Base-by-base conservation (phyloP, 2,113 vertebrate genomes). In the Thamnaconus septentrionalis region DNA sequence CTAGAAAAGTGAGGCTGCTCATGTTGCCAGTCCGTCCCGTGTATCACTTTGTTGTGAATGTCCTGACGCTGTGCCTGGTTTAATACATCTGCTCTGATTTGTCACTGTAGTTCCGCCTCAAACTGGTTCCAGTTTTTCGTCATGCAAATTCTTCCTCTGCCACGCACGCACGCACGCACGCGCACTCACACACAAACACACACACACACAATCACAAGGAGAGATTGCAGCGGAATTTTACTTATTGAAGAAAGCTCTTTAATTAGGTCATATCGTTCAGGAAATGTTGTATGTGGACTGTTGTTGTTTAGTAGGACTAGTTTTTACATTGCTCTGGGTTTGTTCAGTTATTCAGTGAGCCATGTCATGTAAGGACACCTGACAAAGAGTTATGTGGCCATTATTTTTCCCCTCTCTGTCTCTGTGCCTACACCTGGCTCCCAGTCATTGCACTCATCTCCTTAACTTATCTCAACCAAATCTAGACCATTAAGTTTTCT, bases 61-160 rank as follows among this genome's bases (percentile, higher is more conserved):
- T 57, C 39, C 12, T 56, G 5, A 57, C 39, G 18, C 8, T 43
- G 40, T 57, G 39, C 53, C 6, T 31, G 18, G 18, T 81, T 52
- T 56, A 44, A 77, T 56, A 42, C 59, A 73, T 56, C 53, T 60
- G 60, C 55, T 73, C 64, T 39, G 11, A 11, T 69, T 66, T 77
- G 71, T 61, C 63, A 61, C 59, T 51, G 57, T 39, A 53, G 86
- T 56, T 75, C 88, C 91, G 68, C 90, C 91, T 83, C 81, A 74
- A 31, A 6, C n/a, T 75, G 7, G 64, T 41, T 64, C 65, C 41
- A 54, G 58, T 54, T 79, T 56, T 68, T 63, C 78, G 66, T 5
- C 66, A 61, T 65, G 8, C 18, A 56, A 70, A 63, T 71, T 73
- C 61, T 73, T 58, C 12, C 5, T 31, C 18, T 31, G 18, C 18